phyloP scores from a whole-genome alignment of 1,140 invertebrate species.

The Thaumetopoea pityocampa region DNA sequence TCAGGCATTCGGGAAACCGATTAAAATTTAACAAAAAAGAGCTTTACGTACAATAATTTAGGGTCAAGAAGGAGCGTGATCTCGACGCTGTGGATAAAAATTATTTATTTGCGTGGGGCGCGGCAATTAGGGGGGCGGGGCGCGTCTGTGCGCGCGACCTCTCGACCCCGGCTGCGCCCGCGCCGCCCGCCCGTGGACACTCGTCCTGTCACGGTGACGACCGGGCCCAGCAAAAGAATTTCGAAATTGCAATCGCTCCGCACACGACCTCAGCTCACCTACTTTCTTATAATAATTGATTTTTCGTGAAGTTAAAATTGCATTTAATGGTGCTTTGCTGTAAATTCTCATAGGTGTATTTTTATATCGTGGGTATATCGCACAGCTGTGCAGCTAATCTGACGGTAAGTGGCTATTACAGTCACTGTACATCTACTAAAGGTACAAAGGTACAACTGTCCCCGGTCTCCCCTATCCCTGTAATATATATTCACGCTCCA shows the following conservation, averaged over 20 bases:
- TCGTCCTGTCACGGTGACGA: slow-evolving; percentile 36
- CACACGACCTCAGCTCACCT: slow-evolving; percentile 22
- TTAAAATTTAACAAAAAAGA: slow-evolving; percentile 52
- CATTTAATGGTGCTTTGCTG: no score
- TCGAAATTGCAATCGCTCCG: slow-evolving; percentile 35
- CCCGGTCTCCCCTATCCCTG: no score
- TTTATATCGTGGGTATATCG: background rate
- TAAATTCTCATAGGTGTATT: no score
- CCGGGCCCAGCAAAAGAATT: slow-evolving; percentile 34
- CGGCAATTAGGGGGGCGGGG: slow-evolving; percentile 65
- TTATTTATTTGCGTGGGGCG: slow-evolving; percentile 71
- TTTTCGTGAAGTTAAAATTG: background rate
- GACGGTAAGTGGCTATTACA: background rate
- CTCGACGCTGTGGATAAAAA: slow-evolving; percentile 55
- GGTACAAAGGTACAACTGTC: no score
- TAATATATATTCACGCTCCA: no score
- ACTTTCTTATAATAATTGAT: slow-evolving; percentile 16
- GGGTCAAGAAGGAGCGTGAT: slow-evolving; percentile 60
- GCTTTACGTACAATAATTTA: slow-evolving; percentile 52
- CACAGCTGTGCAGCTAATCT: background rate
- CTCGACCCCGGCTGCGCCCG: slow-evolving; percentile 35
- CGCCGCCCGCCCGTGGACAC: slow-evolving; percentile 23
- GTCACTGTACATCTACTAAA: no score
- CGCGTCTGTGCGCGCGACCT: slow-evolving; percentile 58
- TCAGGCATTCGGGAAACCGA: slow-evolving; percentile 39